phyloP scores from a whole-genome alignment of 2,888 invertebrate genomes.

The Phasia obesa region DNA sequence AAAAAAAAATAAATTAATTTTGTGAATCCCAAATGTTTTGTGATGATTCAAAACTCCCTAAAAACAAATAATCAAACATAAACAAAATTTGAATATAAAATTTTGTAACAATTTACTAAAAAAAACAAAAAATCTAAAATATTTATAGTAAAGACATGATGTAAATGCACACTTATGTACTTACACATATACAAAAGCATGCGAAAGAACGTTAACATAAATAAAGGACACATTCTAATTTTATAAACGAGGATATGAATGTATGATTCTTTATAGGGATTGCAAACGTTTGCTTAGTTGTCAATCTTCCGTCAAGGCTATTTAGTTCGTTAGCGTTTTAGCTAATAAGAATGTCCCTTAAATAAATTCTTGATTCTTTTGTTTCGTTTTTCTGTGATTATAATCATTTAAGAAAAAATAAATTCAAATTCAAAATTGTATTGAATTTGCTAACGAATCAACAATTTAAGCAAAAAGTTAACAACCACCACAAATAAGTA shows the following conservation, averaged over 20 bases:
- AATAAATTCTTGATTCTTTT: slow-evolving; percentile 37
- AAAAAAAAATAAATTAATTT: slow-evolving; percentile 9
- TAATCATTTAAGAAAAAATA: slow-evolving; percentile 9
- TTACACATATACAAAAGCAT: background rate
- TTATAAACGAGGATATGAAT: background rate
- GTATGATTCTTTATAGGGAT: background rate
- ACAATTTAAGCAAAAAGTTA: slow-evolving; percentile 56
- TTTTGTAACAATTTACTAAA: slow-evolving; percentile 60
- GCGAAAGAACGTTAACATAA: background rate
- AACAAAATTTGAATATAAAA: slow-evolving; percentile 71
- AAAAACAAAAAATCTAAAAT: background rate
- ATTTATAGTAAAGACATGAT: background rate
- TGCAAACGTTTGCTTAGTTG: too few species aligned
- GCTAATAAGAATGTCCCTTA: slow-evolving; percentile 43
- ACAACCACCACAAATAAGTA: slow-evolving; percentile 59
- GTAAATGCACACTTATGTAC: background rate
- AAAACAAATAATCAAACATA: slow-evolving; percentile 62
- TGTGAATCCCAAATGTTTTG: slow-evolving; percentile 51
- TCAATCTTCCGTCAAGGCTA: slow-evolving; percentile 47
- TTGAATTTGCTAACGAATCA: slow-evolving; percentile 68
- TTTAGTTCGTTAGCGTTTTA: slow-evolving; percentile 50
- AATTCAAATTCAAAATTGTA: slow-evolving; percentile 65
- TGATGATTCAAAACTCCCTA: slow-evolving; percentile 12
- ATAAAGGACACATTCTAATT: slow-evolving; percentile 41
- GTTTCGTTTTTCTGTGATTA: slow-evolving; percentile 4